These are phyloP conservation scores for Leptatherina wallacei DNA, from an alignment of 2,797 vertebrate species.

Conservation along the genomic window DNA sequence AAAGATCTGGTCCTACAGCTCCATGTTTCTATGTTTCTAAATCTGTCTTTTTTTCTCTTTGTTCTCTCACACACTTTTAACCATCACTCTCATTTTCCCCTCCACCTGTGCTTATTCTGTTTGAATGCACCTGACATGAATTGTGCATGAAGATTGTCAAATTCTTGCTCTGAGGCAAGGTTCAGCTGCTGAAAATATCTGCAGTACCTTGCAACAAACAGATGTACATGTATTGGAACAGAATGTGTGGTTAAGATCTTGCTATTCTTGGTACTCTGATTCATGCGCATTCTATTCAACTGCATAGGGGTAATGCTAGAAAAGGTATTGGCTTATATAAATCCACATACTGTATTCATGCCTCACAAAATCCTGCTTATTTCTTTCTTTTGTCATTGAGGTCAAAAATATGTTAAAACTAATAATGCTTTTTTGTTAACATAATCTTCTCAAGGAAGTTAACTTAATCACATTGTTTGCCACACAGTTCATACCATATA, in stretches of 20 bases:
- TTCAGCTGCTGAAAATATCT: slow-evolving; percentile 11
- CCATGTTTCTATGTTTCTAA: not conserved
- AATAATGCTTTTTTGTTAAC: not conserved
- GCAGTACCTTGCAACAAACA: slow-evolving; percentile 1
- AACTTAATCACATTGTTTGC: too few relatives aligned
- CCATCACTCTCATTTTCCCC: not conserved
- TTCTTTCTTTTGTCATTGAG: not conserved
- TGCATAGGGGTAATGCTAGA: not conserved
- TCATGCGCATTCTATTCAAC: slow-evolving; percentile 6
- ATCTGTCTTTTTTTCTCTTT: not conserved
- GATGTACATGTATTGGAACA: not conserved
- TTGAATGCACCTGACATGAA: slow-evolving; percentile 14
- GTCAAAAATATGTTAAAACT: not conserved
- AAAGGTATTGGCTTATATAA: slow-evolving; percentile 14
- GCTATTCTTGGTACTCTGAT: slow-evolving; percentile 23
- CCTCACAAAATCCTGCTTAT: not conserved
- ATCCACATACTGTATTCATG: not conserved
- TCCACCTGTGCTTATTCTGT: not conserved
- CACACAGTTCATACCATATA: too few relatives aligned
- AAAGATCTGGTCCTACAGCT: not conserved
- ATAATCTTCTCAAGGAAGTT: not conserved
- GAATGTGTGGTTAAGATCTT: slow-evolving; percentile 6
- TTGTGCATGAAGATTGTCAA: slow-evolving; percentile 6
- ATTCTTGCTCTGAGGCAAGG: not conserved
- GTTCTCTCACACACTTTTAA: not conserved